These are phyloP conservation scores for Cepphus grylle DNA, from an alignment of 2,113 vertebrate genomes.

Conservation along the genomic window DNA sequence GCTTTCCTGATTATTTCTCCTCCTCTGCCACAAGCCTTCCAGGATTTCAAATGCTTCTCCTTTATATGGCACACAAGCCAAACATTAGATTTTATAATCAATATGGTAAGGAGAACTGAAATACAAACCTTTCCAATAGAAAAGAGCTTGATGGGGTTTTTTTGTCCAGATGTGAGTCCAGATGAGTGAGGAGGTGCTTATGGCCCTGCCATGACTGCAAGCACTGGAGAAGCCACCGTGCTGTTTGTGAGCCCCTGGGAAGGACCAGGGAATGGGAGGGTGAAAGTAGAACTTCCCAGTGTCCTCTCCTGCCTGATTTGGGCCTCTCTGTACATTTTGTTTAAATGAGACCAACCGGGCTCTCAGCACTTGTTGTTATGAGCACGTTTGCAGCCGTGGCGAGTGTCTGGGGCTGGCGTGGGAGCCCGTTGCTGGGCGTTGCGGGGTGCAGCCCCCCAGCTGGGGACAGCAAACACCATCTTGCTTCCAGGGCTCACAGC, in stretches of 20 bases:
- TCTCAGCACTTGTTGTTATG: not conserved
- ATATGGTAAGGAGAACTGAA: not conserved
- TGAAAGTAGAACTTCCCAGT: not conserved
- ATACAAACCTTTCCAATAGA: not conserved
- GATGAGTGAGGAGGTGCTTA: not conserved
- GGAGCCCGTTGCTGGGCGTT: not conserved
- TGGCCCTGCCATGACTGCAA: not conserved
- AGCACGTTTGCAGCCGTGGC: rapidly evolving
- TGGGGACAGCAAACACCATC: not conserved
- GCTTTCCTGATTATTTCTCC: slow-evolving; percentile 14
- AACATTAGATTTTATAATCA: not conserved
- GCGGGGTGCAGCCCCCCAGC: not conserved
- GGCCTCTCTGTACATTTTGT: not conserved
- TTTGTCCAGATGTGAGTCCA: not conserved
- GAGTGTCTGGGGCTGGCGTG: not conserved
- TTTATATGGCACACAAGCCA: not conserved
- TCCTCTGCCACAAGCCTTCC: not conserved
- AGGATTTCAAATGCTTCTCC: not conserved
- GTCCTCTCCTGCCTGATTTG: not conserved
- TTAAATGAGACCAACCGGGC: not conserved
- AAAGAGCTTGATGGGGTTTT: not conserved
- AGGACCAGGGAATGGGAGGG: not conserved
- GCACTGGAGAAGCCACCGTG: not conserved
- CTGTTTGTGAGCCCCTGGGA: not conserved
- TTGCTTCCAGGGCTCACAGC: not conserved